Evolutionary conservation across 2,797 vertebrate species (phyloP).

Genomic region (Pantherophis vulpinus): DNA sequence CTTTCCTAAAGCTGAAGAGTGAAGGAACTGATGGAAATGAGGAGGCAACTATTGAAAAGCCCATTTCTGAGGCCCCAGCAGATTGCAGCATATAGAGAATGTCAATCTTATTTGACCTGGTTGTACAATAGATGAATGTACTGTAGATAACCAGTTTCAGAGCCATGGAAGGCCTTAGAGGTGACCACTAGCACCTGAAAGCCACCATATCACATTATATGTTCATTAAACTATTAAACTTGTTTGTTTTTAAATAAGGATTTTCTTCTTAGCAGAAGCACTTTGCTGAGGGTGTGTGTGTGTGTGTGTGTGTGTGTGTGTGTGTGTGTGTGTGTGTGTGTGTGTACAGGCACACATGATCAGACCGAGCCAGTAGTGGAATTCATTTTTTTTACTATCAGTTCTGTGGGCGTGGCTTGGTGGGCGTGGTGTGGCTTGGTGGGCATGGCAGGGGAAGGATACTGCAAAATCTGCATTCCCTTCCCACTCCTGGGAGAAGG

Average conservation of each 20-base stretch:
- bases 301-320: too few species aligned
- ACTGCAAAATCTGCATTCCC: too few species aligned
- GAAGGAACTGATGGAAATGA: background rate
- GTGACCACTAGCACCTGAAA: background rate
- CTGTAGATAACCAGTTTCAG: background rate
- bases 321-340: background rate
- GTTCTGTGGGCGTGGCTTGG: too few species aligned
- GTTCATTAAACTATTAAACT: background rate
- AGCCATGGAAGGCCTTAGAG: background rate
- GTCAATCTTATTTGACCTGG: background rate
- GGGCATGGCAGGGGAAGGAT: too few species aligned
- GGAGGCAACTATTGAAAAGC: background rate
- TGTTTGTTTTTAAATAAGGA: background rate
- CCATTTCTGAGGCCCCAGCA: background rate
- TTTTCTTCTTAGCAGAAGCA: slow-evolving; percentile 46
- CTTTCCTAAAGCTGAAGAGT: background rate
- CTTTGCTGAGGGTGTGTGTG: slow-evolving; percentile 36
- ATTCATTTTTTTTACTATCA: too few species aligned
- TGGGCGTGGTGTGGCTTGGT: too few species aligned
- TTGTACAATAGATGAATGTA: background rate
- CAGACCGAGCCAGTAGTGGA: slow-evolving; percentile 28
- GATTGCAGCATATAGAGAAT: background rate
- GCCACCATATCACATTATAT: background rate
- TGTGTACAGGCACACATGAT: slow-evolving; percentile 37
- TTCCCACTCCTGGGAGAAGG: too few species aligned